Base-by-base conservation (phyloP, 2,113 vertebrate genomes). In the Typhlomys cinereus region DNA sequence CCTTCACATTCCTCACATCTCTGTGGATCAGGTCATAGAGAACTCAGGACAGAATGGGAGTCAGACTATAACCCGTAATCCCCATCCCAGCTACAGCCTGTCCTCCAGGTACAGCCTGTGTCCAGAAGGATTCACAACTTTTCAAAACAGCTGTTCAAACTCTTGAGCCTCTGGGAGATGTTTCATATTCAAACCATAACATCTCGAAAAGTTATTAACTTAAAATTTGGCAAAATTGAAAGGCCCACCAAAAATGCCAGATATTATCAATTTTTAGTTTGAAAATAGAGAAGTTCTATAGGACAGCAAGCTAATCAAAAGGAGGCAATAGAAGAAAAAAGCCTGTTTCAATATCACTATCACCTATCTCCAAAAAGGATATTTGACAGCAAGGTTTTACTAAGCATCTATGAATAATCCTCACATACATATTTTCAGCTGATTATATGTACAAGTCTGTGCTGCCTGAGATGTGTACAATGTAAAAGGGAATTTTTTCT, bases 241-340 rank as follows among this genome's bases (percentile, higher is more conserved):
- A 17, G 4, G 4, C 54, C 73, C 27, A 21, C 15, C 12, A 5
- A 62, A 21, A 29, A 74, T 41, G 27, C 4, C 69, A 41, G 70
- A 64, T 93, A 85, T 31, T 76, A 79, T 67, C 11, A 75, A 29
- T 67, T 85, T 91, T 88, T 29, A 90, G 17, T 57, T 85, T 67
- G 81, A 85, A 59, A 69, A 15, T 66, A 54, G 39, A 78, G 34
- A 69, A 2, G 13, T 2, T 41, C 61, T 81, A 31, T 36, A 91
- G 31, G 29, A 70, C 6, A 85, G 27, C 7, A 11, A 9, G 4
- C 76, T 50, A 41, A 66, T 76, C 69, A 82, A 80, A 7, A 70
- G 29, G 48, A 78, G 1, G 6, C 12, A 41, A 29, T 31, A 41
- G 39, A 12, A 74, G 20, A 64, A 61, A n/a, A 70, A 93, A 82